Evolutionary conservation across 2,888 invertebrate genomes (phyloP).

Genomic region (Ophion obscuratus): DNA sequence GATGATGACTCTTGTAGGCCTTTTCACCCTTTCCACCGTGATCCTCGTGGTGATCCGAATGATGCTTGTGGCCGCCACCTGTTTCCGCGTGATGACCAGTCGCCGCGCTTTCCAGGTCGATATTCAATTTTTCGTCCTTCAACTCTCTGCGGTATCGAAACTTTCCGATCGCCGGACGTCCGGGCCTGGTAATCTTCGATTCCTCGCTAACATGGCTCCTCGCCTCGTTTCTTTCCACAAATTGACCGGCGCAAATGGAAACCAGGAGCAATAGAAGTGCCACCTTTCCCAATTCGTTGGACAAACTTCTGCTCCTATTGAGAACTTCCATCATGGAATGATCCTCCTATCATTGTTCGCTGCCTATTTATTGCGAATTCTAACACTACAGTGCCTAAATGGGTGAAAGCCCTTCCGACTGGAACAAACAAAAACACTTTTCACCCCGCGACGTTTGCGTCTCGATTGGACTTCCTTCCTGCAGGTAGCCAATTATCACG

Average conservation of each 20-base stretch:
- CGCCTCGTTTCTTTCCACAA: slow-evolving; percentile 22
- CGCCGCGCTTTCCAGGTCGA: slow-evolving; percentile 63
- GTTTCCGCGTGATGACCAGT: slow-evolving; percentile 80
- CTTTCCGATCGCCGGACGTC: slow-evolving; percentile 3
- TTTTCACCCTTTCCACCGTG: slow-evolving; percentile 92
- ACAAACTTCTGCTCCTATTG: slow-evolving; percentile 34
- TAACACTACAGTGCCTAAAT: neutral
- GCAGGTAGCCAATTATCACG: slow-evolving; percentile 33
- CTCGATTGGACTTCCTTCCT: slow-evolving; percentile 57
- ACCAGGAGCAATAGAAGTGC: slow-evolving; percentile 26
- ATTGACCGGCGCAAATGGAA: slow-evolving; percentile 14
- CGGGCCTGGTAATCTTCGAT: neutral
- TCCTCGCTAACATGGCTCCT: slow-evolving; percentile 26
- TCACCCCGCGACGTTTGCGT: neutral
- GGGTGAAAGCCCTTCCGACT: slow-evolving; percentile 8
- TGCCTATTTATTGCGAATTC: slow-evolving; percentile 58
- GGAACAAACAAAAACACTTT: slow-evolving; percentile 5
- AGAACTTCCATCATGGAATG: slow-evolving; percentile 51
- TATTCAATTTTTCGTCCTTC: neutral
- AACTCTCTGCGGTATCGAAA: slow-evolving; percentile 35
- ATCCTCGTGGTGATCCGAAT: slow-evolving; percentile 88
- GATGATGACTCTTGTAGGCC: slow-evolving; percentile 91
- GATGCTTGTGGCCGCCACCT: slow-evolving; percentile 89
- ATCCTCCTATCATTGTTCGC: slow-evolving; percentile 9
- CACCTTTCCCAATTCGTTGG: slow-evolving; percentile 8